Base-by-base conservation (phyloP, 1,140 invertebrate genomes). In the Sminthurinus signatus region DNA sequence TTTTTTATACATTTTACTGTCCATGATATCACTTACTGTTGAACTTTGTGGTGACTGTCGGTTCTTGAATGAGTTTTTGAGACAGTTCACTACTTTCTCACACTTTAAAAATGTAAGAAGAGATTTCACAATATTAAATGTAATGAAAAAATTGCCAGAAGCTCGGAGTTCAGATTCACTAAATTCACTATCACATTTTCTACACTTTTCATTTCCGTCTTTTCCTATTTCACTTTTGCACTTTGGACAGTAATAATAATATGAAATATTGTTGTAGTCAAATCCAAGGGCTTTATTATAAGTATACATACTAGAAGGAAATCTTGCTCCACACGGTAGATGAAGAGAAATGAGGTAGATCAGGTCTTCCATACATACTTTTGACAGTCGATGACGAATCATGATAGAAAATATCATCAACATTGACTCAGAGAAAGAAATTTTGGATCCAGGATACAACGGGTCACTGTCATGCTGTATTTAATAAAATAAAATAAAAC, bases 121-220 rank as follows among this genome's bases (percentile, higher is more conserved):
- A 21, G 15, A 5, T 2, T 1, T 21, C 17, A 31, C 19, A 5
- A 63, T 29, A 29, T 63, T 29, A 23, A 63, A 57, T 21, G 3
- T 15, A 21, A 46, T n/a, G 25, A 63, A 63, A 43, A 46, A 63
- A 14, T 36, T 56, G 44, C 62, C 62, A 27, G 2, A 31, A 4
- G 56, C 27, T n/a, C 3, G 3, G 4, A 63, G 25, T 10, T 63
- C 15, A 4, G 19, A 21, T 1, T 15, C 10, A 17, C 4, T 27
- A 17, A 63, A 17, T 10, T 19, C 15, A 28, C 10, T 19, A 2
- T 63, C 28, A 28, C 64, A 65, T 31, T 29, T n/a, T 14, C 1
- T 23, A 25, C 50, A 54, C 17, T 27, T 19, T 8, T 21, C 0
- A 8, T 31, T 3, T 1, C 10, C 21, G 3, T 19, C 4, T 43